Percentiles rank a stretch among this genome's conserved stretches.
Conservation (phyloP, 2,888 invertebrate species). For the Callyntrura guangdongensis region DNA sequence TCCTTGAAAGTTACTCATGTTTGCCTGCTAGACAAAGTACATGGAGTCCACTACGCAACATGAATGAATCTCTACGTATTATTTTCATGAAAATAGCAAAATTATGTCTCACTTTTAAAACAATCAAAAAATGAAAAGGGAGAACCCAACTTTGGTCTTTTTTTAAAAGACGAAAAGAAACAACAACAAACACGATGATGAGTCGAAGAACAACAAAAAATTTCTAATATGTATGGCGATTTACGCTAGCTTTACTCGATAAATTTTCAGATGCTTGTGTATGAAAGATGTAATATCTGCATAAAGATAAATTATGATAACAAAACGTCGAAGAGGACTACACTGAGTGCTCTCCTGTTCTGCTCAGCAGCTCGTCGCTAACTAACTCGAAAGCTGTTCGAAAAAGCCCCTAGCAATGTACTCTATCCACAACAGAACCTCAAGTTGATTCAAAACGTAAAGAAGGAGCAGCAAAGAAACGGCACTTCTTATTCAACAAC, state of each 20-base stretch:
- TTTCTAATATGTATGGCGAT: not conserved
- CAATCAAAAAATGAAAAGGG: constrained; percentile 6
- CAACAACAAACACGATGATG: constrained; percentile 41
- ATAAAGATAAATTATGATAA: constrained; percentile 36
- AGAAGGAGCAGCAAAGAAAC: constrained; percentile 38
- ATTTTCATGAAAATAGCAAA: constrained; percentile 32
- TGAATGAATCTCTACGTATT: constrained; percentile 20
- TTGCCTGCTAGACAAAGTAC: constrained; percentile 35
- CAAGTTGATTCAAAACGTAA: constrained; percentile 52
- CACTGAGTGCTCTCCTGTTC: constrained; percentile 79
- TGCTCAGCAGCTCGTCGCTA: constrained; percentile 79
- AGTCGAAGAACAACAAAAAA: constrained; percentile 21
- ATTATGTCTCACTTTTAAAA: constrained; percentile 29
- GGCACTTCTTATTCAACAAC: constrained; percentile 52
- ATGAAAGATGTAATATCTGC: constrained; percentile 14
- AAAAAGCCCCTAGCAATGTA: constrained; percentile 66
- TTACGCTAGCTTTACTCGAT: constrained; percentile 39
- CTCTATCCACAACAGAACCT: not conserved
- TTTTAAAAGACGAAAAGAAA: not conserved
- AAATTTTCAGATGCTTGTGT: not conserved
- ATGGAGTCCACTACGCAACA: constrained; percentile 18
- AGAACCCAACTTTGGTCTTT: constrained; percentile 18
- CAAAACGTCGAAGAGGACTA: constrained; percentile 77
- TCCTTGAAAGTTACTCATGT: constrained; percentile 49
- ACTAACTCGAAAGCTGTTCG: constrained; percentile 74